phyloP scores from a whole-genome alignment of 2,888 invertebrate species.

The Aspidapion aeneum region DNA sequence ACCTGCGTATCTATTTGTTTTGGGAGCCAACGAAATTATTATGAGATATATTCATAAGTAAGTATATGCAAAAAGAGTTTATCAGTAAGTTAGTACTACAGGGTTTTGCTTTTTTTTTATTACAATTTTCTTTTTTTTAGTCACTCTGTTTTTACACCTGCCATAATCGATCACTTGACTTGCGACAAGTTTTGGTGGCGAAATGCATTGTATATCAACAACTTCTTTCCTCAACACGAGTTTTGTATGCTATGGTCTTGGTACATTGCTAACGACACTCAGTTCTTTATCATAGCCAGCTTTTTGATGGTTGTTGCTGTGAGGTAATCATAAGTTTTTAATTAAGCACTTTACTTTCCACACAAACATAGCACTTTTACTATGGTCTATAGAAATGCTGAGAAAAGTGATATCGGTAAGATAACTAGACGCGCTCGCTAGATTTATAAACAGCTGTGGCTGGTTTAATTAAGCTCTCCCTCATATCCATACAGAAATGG shows the following conservation, averaged over 20 bases:
- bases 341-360: slow-evolving; percentile 25
- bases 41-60: slow-evolving; percentile 61
- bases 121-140: slow-evolving; percentile 44
- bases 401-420: too few species aligned
- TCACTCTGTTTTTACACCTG: slow-evolving; percentile 70
- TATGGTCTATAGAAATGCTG: too few species aligned
- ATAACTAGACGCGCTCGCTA: too few species aligned
- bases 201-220: slow-evolving; percentile 79
- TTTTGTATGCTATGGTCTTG: slow-evolving; percentile 83
- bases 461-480: too few species aligned
- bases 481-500: too few species aligned
- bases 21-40: slow-evolving; percentile 70
- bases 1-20: slow-evolving; percentile 77
- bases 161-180: slow-evolving; percentile 66
- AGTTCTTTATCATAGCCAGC: slow-evolving; percentile 69
- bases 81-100: not conserved
- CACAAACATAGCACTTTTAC: not conserved
- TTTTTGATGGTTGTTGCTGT: slow-evolving; percentile 62
- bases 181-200: slow-evolving; percentile 81
- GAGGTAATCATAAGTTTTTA: slow-evolving; percentile 53
- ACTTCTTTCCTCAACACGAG: slow-evolving; percentile 69
- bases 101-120: not conserved
- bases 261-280: slow-evolving; percentile 80
- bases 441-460: too few species aligned
- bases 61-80: slow-evolving; percentile 1